These are phyloP conservation scores for Operophtera brumata DNA, from an alignment of 2,888 invertebrate species.

Conservation along the genomic window DNA sequence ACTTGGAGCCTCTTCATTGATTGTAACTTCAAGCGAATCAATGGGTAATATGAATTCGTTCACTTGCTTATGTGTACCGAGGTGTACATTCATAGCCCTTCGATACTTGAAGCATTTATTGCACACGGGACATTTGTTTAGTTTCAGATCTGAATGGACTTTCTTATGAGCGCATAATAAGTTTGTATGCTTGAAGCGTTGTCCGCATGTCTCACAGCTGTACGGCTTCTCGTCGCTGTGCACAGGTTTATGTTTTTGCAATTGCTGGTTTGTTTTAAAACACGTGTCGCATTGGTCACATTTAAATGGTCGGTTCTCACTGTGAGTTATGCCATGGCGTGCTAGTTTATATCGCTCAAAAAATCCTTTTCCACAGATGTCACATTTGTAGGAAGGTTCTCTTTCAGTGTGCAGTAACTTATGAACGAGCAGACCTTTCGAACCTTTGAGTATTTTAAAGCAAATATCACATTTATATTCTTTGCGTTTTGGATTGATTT, in stretches of 20 bases:
- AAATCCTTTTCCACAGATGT: constrained; percentile 5
- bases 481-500: constrained; percentile 3
- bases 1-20: background rate
- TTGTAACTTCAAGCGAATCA: constrained; percentile 2
- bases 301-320: constrained; percentile 4
- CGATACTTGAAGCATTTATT: constrained; percentile 7
- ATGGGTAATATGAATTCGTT: constrained; percentile 1
- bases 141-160: constrained; percentile 4
- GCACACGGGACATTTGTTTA: constrained; percentile 1
- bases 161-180: constrained; percentile 9
- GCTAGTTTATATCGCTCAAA: constrained; percentile 9
- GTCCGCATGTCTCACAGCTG: background rate
- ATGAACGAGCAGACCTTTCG: constrained; percentile 5
- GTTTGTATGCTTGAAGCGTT: constrained; percentile 2
- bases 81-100: constrained; percentile 6
- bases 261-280: constrained; percentile 7
- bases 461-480: constrained; percentile 14
- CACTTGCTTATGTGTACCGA: constrained; percentile 5
- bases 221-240: constrained; percentile 9
- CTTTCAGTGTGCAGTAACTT: background rate
- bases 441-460: constrained; percentile 6
- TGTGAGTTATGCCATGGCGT: constrained; percentile 4
- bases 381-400: constrained; percentile 7
- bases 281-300: constrained; percentile 3
- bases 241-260: background rate